Evolutionary conservation across 2,113 vertebrate species (phyloP), one percentile per base, ranked within the genome.

Genomic region (Lathamus discolor): DNA sequence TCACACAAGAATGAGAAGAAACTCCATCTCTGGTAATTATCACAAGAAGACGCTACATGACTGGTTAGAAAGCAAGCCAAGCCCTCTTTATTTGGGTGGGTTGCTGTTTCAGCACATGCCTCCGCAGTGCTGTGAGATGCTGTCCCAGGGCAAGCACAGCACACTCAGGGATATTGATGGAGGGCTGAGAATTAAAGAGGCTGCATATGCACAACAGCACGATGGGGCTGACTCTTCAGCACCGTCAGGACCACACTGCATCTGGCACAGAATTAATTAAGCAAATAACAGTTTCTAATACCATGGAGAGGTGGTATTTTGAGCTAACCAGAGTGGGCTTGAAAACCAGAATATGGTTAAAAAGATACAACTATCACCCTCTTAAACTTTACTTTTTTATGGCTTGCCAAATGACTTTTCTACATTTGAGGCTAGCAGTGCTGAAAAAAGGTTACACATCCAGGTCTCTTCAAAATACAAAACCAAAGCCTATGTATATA

Each of bases 231-330:
- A 14, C 33, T 48, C 55, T 27, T 33, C 43, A 27, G 35, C 20
- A 5, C 24, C 1, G 7, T 19, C 35, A 69, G 28, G 9, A n/a
- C 49, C 11, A 24, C 13, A 1, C 25, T 3, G 4, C 1, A 0
- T 3, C 37, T 70, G 43, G 27, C 72, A 72, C 20, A 25, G 43
- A 59, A 59, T 18, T 55, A 29, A 70, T 31, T 54, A 66, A 72
- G 4, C 22, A 48, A 55, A 19, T 8, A 11, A 35, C 78, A 80
- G 3, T 6, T n/a, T 41, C 46, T 43, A 72, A 51, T 5, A 23
- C 20, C 59, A 43, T 0, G 13, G 41, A 43, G 27, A 66, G 7
- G 7, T 14, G 13, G 7, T 11, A 78, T 44, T 73, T 54, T 39
- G 46, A 81, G 18, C 57, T 74, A 16, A 18, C 13, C 59, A 43